Evolutionary conservation across 2,113 vertebrate genomes (phyloP), one percentile per base, ranked within the genome.

Genomic region (Xyrauchen texanus): DNA sequence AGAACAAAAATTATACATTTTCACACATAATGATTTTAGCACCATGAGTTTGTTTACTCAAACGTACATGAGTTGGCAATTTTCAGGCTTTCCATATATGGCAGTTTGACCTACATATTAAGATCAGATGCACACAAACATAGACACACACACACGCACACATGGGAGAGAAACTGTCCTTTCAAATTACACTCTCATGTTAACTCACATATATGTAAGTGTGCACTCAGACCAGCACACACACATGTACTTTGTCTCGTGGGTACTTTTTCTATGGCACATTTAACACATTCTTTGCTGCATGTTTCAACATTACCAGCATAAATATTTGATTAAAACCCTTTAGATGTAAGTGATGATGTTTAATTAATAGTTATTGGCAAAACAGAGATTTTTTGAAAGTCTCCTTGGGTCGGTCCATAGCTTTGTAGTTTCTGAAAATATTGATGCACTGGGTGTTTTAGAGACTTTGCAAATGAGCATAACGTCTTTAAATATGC

Each of bases 351-450:
- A 60, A 77, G 80, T 68, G 70, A 51, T 81, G 34, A 77, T 85
- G 81, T 82, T 85, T 85, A 75, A 81, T 85, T 80, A 80, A 82
- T 85, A 78, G 78, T 80, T 82, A 68, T 77, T 77, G 72, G 72
- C 66, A 69, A 80, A 72, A 75, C 53, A 76, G 64, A 72, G 64
- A 60, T 76, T 58, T 79, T 82, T 76, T 67, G 60, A 79, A 71
- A 16, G 53, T 60, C 67, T 69, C 49, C 42, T 47, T 15, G 46
- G 58, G 58, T 34, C 58, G 60, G 9, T 62, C 49, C 55, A 62
- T 65, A 64, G 47, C 42, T 79, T 75, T 68, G 63, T 49, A 72
- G 65, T 76, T 34, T 65, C 16, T 73, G 64, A 77, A 77, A 69
- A 80, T 82, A 82, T 85, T 82, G 68, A 80, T 80, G 83, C 42